Conservation (phyloP, 2,888 invertebrate genomes). For the Melikaiella ostensackeni region DNA sequence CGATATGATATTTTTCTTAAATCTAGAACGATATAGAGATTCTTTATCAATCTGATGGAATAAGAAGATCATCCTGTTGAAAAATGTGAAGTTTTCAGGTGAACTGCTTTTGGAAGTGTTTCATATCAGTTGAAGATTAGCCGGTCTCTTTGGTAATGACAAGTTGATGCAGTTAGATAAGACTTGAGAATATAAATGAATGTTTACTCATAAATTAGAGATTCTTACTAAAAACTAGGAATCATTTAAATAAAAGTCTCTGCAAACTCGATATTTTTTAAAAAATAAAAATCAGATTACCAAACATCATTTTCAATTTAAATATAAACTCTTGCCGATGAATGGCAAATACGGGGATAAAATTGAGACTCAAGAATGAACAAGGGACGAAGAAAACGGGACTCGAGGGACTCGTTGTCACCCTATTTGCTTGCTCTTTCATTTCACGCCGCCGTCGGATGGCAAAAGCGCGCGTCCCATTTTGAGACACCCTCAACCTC, state of each 20-base stretch:
- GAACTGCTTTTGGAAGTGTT: background rate
- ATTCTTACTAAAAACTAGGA: too few species aligned
- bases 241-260: too few species aligned
- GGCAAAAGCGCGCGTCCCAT: constrained; percentile 65
- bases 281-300: background rate
- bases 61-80: too few species aligned
- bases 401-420: constrained; percentile 76
- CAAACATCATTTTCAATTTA: background rate
- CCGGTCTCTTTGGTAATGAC: background rate
- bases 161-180: background rate
- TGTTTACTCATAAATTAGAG: background rate
- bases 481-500: constrained; percentile 48
- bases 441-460: constrained; percentile 64
- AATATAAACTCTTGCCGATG: constrained; percentile 47
- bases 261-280: too few species aligned
- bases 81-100: too few species aligned
- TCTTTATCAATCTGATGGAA: too few species aligned
- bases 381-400: constrained; percentile 70
- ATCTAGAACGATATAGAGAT: too few species aligned
- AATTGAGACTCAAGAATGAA: constrained; percentile 50
- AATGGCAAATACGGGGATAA: constrained; percentile 54
- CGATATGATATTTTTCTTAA: too few species aligned
- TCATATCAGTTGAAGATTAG: background rate
- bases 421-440: constrained; percentile 75
- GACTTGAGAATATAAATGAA: background rate